These are phyloP conservation scores for Cylindroiulus punctatus DNA, from an alignment of 2,888 invertebrate species.

Conservation along the genomic window DNA sequence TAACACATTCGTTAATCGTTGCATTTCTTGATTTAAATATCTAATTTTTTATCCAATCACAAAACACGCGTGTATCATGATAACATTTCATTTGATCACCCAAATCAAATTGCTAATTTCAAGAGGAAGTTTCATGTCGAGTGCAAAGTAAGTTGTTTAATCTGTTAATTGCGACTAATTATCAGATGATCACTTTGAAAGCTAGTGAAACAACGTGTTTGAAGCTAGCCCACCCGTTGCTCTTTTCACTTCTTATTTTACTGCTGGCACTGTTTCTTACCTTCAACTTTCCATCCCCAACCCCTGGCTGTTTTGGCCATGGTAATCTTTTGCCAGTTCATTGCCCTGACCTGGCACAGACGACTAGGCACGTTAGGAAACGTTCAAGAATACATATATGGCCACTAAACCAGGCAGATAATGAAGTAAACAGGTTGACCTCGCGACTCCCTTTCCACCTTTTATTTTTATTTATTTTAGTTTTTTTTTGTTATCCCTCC, in stretches of 20 bases:
- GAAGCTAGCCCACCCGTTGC: not conserved
- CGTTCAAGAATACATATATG: not conserved
- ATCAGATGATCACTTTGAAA: not conserved
- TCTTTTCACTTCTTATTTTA: not conserved
- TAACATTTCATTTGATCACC: too few species aligned
- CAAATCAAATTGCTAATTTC: not conserved
- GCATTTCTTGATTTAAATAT: too few species aligned
- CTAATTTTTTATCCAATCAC: too few species aligned
- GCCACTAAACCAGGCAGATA: constrained; percentile 43
- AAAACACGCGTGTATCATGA: too few species aligned
- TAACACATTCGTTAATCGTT: too few species aligned
- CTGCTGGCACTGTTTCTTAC: not conserved
- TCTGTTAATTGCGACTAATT: not conserved
- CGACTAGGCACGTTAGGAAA: not conserved
- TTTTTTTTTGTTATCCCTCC: not conserved
- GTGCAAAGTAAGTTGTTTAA: not conserved
- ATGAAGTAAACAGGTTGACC: not conserved
- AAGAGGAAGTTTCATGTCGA: not conserved
- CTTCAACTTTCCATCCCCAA: constrained; percentile 23
- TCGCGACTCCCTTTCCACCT: constrained; percentile 33
- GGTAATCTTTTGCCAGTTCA: not conserved
- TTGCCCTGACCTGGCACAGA: constrained; percentile 18
- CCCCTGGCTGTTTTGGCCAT: not conserved
- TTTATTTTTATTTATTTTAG: constrained; percentile 7
- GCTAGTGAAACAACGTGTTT: not conserved